phyloP scores from a whole-genome alignment of 2,113 vertebrate species.

The human region DNA sequence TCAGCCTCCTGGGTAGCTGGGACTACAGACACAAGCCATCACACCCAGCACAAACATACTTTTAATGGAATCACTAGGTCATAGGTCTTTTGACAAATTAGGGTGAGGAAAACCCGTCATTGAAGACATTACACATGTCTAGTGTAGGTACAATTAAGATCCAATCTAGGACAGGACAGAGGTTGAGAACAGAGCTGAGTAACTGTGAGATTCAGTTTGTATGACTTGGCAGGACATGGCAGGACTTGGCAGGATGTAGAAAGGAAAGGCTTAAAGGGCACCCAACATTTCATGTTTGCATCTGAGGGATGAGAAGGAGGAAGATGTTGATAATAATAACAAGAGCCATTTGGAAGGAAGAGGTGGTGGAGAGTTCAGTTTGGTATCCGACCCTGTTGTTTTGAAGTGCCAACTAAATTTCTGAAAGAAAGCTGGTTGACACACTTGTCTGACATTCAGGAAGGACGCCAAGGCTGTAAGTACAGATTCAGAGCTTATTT shows the following conservation, averaged over 20 bases:
- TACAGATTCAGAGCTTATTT: background rate
- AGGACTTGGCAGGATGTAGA: background rate
- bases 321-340: background rate
- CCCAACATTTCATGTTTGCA: background rate
- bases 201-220: background rate
- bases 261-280: background rate
- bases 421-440: background rate
- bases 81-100: rapidly evolving
- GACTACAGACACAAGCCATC: background rate
- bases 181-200: no score
- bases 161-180: no score
- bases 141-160: background rate
- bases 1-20: background rate
- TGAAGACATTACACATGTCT: no score
- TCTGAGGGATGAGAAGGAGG: no score
- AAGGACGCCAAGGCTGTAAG: background rate
- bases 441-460: rapidly evolving
- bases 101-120: background rate
- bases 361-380: background rate
- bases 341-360: background rate
- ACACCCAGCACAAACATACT: background rate
- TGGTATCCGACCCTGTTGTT: background rate
- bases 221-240: background rate
- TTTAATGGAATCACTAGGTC: background rate
- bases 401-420: background rate